Evolutionary conservation across 2,797 vertebrate species (phyloP).

Genomic region (Silurus aristotelis): DNA sequence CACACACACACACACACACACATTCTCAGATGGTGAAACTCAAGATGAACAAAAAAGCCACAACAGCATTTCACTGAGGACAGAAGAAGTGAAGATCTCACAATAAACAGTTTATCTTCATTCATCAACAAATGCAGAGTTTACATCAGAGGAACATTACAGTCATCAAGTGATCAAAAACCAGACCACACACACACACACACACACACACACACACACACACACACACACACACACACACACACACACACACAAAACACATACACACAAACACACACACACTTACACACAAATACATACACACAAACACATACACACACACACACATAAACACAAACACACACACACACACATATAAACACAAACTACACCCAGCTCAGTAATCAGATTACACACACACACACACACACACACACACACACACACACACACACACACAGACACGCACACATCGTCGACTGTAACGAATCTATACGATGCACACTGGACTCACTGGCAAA

Average conservation of each 20-base stretch:
- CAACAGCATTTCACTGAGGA: background rate
- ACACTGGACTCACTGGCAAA: no score
- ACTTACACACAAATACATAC: no score
- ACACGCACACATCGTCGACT: no score
- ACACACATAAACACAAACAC: background rate
- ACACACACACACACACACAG: no score
- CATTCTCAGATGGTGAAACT: background rate
- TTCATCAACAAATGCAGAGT: background rate
- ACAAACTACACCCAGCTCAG: no score
- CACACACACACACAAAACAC: background rate
- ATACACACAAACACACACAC: no score
- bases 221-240: no score
- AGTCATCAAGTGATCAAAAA: background rate
- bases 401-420: no score
- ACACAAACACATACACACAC: background rate
- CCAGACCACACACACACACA: background rate
- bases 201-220: no score
- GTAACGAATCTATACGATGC: no score
- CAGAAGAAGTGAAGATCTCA: background rate
- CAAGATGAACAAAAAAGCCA: background rate
- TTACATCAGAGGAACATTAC: background rate
- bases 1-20: background rate
- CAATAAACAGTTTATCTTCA: constrained; percentile 6
- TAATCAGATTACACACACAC: no score
- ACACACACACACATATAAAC: background rate